phyloP scores from a whole-genome alignment of 1,140 invertebrate genomes.

The Zaprionus camerounensis region DNA sequence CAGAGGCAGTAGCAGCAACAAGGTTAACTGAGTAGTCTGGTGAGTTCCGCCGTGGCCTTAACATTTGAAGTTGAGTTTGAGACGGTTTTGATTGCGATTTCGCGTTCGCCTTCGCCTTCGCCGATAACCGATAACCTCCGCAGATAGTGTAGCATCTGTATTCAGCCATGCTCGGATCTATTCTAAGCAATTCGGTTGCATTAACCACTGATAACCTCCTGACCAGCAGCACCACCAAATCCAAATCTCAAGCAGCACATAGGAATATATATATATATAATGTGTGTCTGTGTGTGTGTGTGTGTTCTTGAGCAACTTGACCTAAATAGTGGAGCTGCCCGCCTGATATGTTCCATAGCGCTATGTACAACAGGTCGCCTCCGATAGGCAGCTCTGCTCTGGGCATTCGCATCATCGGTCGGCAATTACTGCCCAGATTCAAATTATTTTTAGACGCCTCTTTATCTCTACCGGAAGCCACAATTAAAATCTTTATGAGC shows the following conservation, averaged over 20 bases:
- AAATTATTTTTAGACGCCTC: slow-evolving; percentile 45
- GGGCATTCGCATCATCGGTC: slow-evolving; percentile 36
- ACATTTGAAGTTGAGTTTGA: slow-evolving; percentile 24
- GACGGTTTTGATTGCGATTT: background rate
- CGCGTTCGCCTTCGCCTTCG: background rate
- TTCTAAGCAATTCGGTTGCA: slow-evolving; percentile 6
- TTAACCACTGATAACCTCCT: background rate
- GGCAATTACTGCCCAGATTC: slow-evolving; percentile 39
- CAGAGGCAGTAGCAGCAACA: background rate
- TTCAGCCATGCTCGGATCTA: background rate
- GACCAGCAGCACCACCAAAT: background rate
- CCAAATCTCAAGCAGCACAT: background rate
- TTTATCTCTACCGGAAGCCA: slow-evolving; percentile 53
- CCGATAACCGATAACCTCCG: slow-evolving; percentile 22
- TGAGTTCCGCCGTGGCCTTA: slow-evolving; percentile 32
- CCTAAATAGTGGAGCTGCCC: slow-evolving; percentile 41
- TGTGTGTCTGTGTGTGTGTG: background rate
- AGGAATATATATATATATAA: too few relatives aligned
- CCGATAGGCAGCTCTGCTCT: slow-evolving; percentile 17
- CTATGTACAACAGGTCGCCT: slow-evolving; percentile 38
- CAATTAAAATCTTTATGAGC: slow-evolving; percentile 21
- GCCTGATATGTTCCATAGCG: slow-evolving; percentile 2
- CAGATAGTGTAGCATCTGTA: background rate
- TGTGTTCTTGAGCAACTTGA: slow-evolving; percentile 47
- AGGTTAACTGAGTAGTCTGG: slow-evolving; percentile 31